phyloP scores from a whole-genome alignment of 1,140 invertebrate species.

The Potamilus streckersoni region DNA sequence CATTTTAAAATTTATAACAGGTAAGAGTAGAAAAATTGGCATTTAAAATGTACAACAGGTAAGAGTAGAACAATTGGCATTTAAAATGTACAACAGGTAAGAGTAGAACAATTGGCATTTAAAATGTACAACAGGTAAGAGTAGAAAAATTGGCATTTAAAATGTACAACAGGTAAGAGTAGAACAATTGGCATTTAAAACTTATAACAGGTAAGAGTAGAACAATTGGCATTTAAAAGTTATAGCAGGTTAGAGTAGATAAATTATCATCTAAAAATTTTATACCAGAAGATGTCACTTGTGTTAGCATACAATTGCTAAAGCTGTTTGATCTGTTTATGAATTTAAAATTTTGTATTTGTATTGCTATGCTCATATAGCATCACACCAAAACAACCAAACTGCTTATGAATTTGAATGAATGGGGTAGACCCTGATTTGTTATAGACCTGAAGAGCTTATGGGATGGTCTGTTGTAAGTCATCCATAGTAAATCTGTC shows the following conservation, averaged over 20 bases:
- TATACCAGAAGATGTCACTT: background rate
- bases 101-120: background rate
- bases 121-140: constrained; percentile 77
- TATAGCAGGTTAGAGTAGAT: constrained; percentile 72
- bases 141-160: background rate
- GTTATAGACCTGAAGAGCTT: too few species aligned
- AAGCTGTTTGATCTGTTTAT: background rate
- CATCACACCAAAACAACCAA: too few species aligned
- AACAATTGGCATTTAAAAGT: background rate
- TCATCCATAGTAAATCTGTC: too few species aligned
- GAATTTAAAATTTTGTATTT: too few species aligned
- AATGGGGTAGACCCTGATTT: background rate
- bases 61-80: constrained; percentile 9
- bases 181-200: background rate
- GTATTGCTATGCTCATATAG: too few species aligned
- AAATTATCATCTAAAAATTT: too few species aligned
- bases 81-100: constrained; percentile 79
- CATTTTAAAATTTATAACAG: too few species aligned
- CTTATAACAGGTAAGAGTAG: constrained; percentile 70
- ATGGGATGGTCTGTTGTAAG: too few species aligned
- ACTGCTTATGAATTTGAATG: too few species aligned
- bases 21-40: constrained; percentile 34
- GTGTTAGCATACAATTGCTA: background rate
- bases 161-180: constrained; percentile 75
- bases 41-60: too few species aligned